Percentiles rank a stretch among this genome's conserved stretches.
Evolutionary conservation across 2,888 invertebrate genomes (phyloP).

Genomic region (Bedellia somnulentella): DNA sequence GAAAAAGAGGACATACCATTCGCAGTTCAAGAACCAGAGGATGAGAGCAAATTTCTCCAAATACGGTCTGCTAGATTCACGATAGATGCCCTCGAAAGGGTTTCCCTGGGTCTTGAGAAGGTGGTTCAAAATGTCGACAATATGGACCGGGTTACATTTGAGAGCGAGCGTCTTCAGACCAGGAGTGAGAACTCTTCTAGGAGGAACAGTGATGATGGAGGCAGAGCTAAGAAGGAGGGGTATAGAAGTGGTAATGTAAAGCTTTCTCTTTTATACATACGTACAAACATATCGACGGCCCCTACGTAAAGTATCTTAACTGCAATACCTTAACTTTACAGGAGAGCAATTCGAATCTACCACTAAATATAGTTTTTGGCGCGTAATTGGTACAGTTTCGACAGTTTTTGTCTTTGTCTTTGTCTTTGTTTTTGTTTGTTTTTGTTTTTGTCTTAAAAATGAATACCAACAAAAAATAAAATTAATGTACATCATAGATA

Average conservation of each 20-base stretch:
- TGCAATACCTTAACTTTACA: too few species aligned
- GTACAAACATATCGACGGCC: too few species aligned
- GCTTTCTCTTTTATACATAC: too few species aligned
- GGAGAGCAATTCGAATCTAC: too few species aligned
- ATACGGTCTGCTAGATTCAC: neutral
- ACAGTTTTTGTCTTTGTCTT: too few species aligned
- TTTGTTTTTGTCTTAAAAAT: too few species aligned
- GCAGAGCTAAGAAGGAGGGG: conserved; percentile 23
- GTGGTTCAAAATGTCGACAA: conserved; percentile 16
- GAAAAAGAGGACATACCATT: conserved; percentile 20
- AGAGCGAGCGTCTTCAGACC: conserved; percentile 31
- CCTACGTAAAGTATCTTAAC: too few species aligned
- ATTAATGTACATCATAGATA: too few species aligned
- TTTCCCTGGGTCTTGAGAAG: conserved; percentile 14
- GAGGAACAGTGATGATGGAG: conserved; percentile 40
- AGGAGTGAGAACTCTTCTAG: conserved; percentile 40
- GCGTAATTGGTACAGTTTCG: too few species aligned
- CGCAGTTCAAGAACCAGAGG: conserved; percentile 17
- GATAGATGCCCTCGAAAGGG: conserved; percentile 1
- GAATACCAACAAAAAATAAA: too few species aligned
- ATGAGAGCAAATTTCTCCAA: neutral
- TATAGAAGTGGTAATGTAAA: conserved; percentile 33
- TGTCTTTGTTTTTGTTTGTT: too few species aligned
- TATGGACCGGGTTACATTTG: conserved; percentile 32
- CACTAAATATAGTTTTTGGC: too few species aligned